Conservation (phyloP, 23 tunicate genomes). For the Ciona savignyi region DNA sequence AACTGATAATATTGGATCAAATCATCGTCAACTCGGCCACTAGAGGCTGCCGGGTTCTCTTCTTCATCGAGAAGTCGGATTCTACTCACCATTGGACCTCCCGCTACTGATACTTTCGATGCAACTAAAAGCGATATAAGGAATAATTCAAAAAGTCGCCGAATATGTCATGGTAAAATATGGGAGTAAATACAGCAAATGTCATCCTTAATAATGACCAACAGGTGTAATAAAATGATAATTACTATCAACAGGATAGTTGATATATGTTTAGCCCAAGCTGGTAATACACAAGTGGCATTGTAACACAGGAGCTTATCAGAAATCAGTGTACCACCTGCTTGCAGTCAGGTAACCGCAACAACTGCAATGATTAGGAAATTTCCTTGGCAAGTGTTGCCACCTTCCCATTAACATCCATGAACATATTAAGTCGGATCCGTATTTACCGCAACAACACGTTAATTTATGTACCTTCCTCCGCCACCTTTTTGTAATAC, state of each 20-base stretch:
- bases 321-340: too few relatives aligned
- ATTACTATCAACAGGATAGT: too few relatives aligned
- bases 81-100: constrained; percentile 44
- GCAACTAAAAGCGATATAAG: constrained; percentile 70
- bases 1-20: constrained; percentile 88
- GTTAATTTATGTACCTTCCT: constrained; percentile 27
- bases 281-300: too few relatives aligned
- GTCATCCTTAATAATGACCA: too few relatives aligned
- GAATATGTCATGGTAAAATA: too few relatives aligned
- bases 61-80: constrained; percentile 65
- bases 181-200: too few relatives aligned
- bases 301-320: too few relatives aligned
- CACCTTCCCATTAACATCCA: too few relatives aligned
- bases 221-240: too few relatives aligned
- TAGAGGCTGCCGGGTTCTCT: constrained; percentile 36
- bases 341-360: background rate
- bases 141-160: too few relatives aligned
- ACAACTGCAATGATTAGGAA: background rate
- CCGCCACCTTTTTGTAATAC: constrained; percentile 64
- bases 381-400: background rate
- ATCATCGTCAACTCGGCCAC: constrained; percentile 75
- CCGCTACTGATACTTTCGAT: constrained; percentile 31
- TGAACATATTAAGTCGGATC: background rate
- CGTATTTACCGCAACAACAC: background rate
- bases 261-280: too few relatives aligned